phyloP scores from a whole-genome alignment of 2,797 vertebrate species.

The Sorex maritimensis region DNA sequence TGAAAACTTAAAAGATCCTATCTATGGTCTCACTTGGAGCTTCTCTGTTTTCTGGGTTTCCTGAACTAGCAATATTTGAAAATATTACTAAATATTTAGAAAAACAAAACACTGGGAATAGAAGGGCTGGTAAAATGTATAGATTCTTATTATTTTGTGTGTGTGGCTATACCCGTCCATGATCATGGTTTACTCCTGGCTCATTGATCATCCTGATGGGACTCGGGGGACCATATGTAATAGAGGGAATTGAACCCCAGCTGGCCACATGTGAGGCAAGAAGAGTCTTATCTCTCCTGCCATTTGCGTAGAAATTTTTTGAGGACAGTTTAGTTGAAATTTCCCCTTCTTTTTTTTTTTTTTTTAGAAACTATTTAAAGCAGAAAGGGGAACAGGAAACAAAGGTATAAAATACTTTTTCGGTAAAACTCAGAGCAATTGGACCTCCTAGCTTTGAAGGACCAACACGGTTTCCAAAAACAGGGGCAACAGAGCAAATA shows the following conservation, averaged over 20 bases:
- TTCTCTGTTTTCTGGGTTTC: conserved; percentile 35
- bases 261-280: no score
- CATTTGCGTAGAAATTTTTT: no score
- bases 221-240: no score
- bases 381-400: neutral
- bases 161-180: no score
- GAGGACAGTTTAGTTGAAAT: no score
- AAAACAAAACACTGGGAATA: conserved; percentile 6
- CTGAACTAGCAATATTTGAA: conserved; percentile 12
- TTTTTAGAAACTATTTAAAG: conserved; percentile 4
- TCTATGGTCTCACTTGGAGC: neutral
- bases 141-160: neutral
- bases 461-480: neutral
- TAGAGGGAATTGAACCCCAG: no score
- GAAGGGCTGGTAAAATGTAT: neutral
- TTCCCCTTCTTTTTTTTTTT: neutral
- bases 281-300: no score
- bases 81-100: neutral
- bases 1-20: conserved; percentile 38
- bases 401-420: neutral
- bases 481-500: neutral
- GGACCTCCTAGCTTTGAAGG: neutral
- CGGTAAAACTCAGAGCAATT: neutral
- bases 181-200: no score
- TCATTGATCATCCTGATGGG: no score